A percentile compares a stretch with the other conserved stretches of the same genome.
Conservation (phyloP, 1,140 invertebrate species). For the Mamestra configurata region DNA sequence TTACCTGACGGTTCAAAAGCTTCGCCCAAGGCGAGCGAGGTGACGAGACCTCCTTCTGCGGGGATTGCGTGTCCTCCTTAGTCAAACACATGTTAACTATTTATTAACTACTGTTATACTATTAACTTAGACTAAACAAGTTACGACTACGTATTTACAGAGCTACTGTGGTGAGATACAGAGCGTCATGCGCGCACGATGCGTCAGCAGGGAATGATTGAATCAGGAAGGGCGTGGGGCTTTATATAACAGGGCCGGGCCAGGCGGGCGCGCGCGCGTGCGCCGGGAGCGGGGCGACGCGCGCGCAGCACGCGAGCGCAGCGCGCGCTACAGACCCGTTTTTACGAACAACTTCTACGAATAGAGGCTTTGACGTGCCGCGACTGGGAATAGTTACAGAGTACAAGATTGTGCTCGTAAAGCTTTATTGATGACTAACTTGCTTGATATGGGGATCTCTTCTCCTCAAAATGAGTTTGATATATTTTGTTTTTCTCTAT, state of each 20-base stretch:
- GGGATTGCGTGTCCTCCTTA: constrained; percentile 80
- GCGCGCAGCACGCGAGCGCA: constrained; percentile 84
- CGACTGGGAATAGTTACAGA: constrained; percentile 75
- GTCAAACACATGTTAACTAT: constrained; percentile 81
- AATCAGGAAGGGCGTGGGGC: constrained; percentile 78
- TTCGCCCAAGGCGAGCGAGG: constrained; percentile 85
- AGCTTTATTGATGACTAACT: constrained; percentile 69
- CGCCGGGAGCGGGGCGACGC: constrained; percentile 73
- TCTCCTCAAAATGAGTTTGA: constrained; percentile 45
- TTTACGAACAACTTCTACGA: constrained; percentile 82
- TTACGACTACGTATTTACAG: constrained; percentile 76
- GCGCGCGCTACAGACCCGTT: constrained; percentile 81
- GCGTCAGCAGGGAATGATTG: constrained; percentile 82
- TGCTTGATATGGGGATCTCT: constrained; percentile 42
- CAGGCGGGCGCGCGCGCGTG: constrained; percentile 72
- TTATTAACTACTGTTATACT: constrained; percentile 63
- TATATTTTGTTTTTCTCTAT: constrained; percentile 48
- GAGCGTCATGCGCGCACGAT: constrained; percentile 78
- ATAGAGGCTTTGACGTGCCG: constrained; percentile 83
- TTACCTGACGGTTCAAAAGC: constrained; percentile 84
- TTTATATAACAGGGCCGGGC: constrained; percentile 77
- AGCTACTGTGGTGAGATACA: constrained; percentile 63
- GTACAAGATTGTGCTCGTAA: constrained; percentile 66
- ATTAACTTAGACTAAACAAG: constrained; percentile 71
- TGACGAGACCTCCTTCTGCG: constrained; percentile 76